Conservation (phyloP, 2,113 vertebrate genomes). For the Micromys minutus region DNA sequence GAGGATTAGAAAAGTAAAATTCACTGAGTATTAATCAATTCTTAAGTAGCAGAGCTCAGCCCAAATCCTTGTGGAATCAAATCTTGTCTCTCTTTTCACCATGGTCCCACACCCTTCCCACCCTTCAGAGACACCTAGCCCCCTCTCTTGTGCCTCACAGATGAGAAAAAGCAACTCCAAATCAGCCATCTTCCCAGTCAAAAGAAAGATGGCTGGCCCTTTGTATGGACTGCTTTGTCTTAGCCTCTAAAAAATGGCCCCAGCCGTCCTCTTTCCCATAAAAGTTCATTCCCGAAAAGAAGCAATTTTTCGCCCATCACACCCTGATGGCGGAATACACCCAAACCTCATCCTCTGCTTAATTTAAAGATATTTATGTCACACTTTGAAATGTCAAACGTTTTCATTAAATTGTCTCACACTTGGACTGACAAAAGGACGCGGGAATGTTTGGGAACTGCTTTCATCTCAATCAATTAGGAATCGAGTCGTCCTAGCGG, state of each 20-base stretch:
- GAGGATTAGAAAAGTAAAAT: neutral
- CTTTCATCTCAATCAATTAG: constrained; percentile 86
- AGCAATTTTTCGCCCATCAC: neutral
- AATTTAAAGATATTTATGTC: constrained; percentile 70
- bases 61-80: neutral
- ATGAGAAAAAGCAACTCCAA: neutral
- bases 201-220: neutral
- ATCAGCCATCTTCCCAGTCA: neutral
- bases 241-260: neutral
- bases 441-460: constrained; percentile 36
- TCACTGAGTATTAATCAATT: neutral
- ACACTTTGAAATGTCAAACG: constrained; percentile 75
- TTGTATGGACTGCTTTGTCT: neutral
- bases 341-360: constrained; percentile 42
- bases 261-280: neutral
- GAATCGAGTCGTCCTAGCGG: constrained; percentile 77
- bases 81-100: neutral
- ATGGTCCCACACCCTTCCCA: neutral
- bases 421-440: constrained; percentile 64
- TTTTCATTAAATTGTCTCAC: constrained; percentile 75
- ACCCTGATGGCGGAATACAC: neutral
- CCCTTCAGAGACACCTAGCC: neutral
- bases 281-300: constrained; percentile 33
- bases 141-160: neutral
- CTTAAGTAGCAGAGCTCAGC: neutral